Conservation (phyloP, 2,113 vertebrate species). For the Laterallus jamaicensis region DNA sequence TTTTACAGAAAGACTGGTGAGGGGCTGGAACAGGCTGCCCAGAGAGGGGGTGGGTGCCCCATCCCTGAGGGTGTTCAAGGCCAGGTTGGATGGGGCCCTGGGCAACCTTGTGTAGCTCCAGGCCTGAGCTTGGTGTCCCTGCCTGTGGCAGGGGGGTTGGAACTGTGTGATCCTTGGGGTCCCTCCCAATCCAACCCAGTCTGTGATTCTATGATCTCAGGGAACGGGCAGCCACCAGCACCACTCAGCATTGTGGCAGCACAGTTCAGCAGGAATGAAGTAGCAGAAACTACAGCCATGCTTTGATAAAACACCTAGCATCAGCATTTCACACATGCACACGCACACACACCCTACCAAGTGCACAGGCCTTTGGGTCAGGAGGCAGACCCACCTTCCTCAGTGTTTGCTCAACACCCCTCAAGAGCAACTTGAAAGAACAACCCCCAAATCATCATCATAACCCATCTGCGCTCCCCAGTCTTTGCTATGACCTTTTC, state of each 20-base stretch:
- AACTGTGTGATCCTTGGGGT: too few relatives aligned
- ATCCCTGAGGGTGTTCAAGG: too few relatives aligned
- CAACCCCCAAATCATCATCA: neutral
- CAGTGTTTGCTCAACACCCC: neutral
- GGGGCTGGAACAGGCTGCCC: too few relatives aligned
- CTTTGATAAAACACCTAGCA: neutral
- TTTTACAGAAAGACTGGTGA: too few relatives aligned
- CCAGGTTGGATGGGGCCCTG: too few relatives aligned
- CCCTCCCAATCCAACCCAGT: too few relatives aligned
- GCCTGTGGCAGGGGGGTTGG: too few relatives aligned
- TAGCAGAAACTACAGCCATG: neutral
- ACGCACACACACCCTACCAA: fast-evolving
- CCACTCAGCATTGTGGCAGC: fast-evolving
- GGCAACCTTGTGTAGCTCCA: too few relatives aligned
- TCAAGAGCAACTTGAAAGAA: neutral
- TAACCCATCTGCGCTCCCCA: neutral
- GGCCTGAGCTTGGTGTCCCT: too few relatives aligned
- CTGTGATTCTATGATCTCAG: too few relatives aligned
- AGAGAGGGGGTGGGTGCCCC: too few relatives aligned
- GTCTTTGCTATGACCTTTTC: neutral
- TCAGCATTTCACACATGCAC: neutral
- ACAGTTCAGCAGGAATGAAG: neutral
- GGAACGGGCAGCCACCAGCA: neutral
- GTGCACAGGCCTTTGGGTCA: neutral
- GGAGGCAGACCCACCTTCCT: neutral